Evolutionary conservation across 2,797 vertebrate genomes (phyloP), one percentile per base, ranked within the genome.

Genomic region (Tokudaia muenninki): DNA sequence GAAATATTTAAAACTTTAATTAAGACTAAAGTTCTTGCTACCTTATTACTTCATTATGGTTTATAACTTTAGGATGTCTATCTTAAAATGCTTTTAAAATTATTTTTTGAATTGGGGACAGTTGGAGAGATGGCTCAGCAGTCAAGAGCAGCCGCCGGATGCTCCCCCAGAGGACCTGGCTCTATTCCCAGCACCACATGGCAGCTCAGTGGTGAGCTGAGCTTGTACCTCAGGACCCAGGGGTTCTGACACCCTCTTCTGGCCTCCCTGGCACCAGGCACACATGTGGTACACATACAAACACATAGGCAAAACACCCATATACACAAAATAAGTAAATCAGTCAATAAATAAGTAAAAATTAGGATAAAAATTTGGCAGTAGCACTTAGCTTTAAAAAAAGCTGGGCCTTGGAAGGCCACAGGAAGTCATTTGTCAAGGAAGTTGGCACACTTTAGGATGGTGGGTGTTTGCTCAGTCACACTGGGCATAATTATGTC

Each of bases 11-110:
- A 75, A 93, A 67, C 8, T 91, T 55, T 79, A 92, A 94, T 79
- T 81, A 92, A 94, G 59, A 55, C 52, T 57, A 78, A 93, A 37
- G 21, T 31, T 65, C 50, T 91, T 80, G 52, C 19, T 92, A 21
- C 8, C 37, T 14, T 90, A 67, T 59, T 74, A 78, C 55, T 81
- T 96, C 37, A 86, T 6, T 87, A 84, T 90, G 75, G 89, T 78
- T 81, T 26, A 24, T 95, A 41, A 92, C 24, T 55, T 81, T 86
- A 12, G 44, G 8, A 2, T 86, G 1, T 63, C 34, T 91, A 26
- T 57, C 88, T 87, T 17, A 92, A 91, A 89, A 94, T 97, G 55
- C 52, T 82, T 91, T 78, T 41, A 31, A 93, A 77, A 63, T 44
- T 59, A 61, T 31, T 44, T 63, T 63, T 44, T n/a, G 50, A 84